Evolutionary conservation across 2,113 vertebrate species (phyloP), one percentile per base, ranked within the genome.

Genomic region (Onychorhynchus coronatus): DNA sequence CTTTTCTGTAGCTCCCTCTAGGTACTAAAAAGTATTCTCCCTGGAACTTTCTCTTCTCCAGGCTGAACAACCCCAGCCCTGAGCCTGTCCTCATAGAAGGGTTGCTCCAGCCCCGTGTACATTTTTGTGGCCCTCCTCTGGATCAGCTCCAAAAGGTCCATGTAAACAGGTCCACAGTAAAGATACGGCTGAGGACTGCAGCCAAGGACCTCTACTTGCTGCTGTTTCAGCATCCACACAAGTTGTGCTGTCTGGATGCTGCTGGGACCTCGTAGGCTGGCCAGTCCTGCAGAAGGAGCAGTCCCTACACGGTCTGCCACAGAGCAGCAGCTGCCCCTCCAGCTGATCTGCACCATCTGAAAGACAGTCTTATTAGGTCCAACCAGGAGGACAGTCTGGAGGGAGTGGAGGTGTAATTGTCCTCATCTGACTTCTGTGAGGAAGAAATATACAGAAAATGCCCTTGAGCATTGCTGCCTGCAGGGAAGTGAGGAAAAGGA

Each of bases 251-350:
- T 10, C 14, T 19, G 62, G 6, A 20, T 59, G 33, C 39, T 80
- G 25, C 31, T 79, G 31, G 14, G 50, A 71, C 13, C 31, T 49
- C 0, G 0, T 17, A 53, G 31, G 6, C 16, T 49, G 49, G 13
- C 22, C 19, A 27, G 15, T 13, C 77, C 10, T 66, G 35, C 33
- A 35, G 31, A 10, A 67, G 47, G 3, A 77, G 16, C 6, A 1
- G 1, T 14, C 8, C 17, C 24, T 3, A 5, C 0, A 2, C 0
- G 0, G 27, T 46, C 65, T 76, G n/a, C n/a, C 12, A 25, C 3
- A 28, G 61, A 50, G 31, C 47, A 44, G 23, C 70, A 68, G 59
- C 30, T 44, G 33, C 15, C 6, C 21, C 44, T 53, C 0, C 0
- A 37, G 37, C 15, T 39, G 18, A n/a, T 58, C 31, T 53, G 20